These are phyloP conservation scores for Acromyrmex heyeri DNA, from an alignment of 1,140 invertebrate genomes.

Conservation along the genomic window DNA sequence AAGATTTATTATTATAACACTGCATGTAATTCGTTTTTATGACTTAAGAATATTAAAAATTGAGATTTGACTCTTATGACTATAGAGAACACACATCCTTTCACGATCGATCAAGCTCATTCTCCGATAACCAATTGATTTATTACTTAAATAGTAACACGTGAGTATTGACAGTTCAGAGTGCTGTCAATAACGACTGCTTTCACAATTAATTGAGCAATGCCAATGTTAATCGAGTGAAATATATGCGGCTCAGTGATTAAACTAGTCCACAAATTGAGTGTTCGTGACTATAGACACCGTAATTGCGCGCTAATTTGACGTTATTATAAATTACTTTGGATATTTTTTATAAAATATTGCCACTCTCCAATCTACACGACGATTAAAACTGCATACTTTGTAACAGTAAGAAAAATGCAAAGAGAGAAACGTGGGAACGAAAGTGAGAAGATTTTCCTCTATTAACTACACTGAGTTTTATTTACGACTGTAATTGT, in stretches of 20 bases:
- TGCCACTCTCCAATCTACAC: no score
- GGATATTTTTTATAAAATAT: not conserved
- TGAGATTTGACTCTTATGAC: not conserved
- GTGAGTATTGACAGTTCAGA: conserved; percentile 48
- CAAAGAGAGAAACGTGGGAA: not conserved
- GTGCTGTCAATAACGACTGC: conserved; percentile 59
- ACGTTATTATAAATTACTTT: conserved; percentile 56
- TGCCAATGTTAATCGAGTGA: conserved; percentile 61
- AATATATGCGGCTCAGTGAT: conserved; percentile 56
- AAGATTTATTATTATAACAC: not conserved
- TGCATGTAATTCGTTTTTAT: not conserved
- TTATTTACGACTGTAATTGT: no score
- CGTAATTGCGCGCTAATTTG: conserved; percentile 41
- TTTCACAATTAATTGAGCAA: conserved; percentile 63
- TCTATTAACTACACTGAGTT: not conserved
- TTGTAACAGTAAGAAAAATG: not conserved
- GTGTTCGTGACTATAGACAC: conserved; percentile 27
- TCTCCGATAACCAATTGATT: conserved; percentile 50
- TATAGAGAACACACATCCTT: not conserved
- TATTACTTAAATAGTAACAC: conserved; percentile 62
- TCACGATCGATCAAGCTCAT: conserved; percentile 31
- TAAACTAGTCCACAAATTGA: conserved; percentile 49
- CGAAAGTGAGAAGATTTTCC: not conserved
- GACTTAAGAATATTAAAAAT: not conserved
- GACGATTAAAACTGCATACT: not conserved